Evolutionary conservation across 1,140 invertebrate species (phyloP), one percentile per base, ranked within the genome.

Genomic region (Drosophila equinoxialis): DNA sequence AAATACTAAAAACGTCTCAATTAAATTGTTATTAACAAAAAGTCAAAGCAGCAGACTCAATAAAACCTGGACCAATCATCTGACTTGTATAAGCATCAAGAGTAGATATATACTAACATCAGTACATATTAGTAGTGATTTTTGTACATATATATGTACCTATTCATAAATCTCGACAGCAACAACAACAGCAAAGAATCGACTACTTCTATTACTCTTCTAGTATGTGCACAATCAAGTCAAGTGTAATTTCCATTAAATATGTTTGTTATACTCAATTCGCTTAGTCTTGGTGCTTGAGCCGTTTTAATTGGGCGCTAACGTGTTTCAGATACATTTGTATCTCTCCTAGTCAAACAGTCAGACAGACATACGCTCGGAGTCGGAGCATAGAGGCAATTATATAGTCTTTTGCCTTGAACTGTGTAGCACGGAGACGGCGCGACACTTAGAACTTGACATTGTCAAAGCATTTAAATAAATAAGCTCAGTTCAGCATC

Each of bases 281-380:
- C 71, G 71, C 65, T 84, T 67, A 79, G 74, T 66, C 74, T 82
- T 64, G 41, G 23, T 45, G 62, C 42, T 64, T 33, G 39, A 45
- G 82, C 55, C 75, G 62, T 82, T 84, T 87, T 86, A 86, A 86
- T 86, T 86, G 82, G 82, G 82, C 79, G 79, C 83, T 87, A 86
- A 86, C 82, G 82, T 86, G 83, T 86, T 86, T 87, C 69, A 87
- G 82, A 86, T 86, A 85, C 82, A 85, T 85, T 85, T 85, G 82
- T 85, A 85, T 85, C 82, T 86, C 81, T 86, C 81, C 73, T 62
- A 80, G 77, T 42, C 71, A 51, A 51, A 23, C 45, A 51, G 45
- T 23, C 8, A 51, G 20, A 51, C 8, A 14, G 14, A 17, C 8
- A 30, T 37, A 39, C 37, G 10, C 17, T 10, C 17, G 8, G 17